phyloP scores from a whole-genome alignment of 2,888 invertebrate genomes.

The Antheraea assamensis region DNA sequence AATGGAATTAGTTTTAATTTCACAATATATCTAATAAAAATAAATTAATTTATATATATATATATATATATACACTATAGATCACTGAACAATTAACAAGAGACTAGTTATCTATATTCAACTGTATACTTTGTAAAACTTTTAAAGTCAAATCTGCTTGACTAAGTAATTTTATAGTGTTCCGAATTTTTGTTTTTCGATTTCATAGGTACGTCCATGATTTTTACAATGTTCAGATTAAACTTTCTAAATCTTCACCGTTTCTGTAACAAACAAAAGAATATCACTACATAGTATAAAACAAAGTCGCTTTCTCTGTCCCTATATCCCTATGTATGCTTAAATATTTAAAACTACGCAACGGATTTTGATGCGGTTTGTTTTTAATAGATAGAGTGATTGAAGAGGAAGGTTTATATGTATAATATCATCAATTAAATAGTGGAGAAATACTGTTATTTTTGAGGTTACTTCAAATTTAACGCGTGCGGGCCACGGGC shows the following conservation, averaged over 20 bases:
- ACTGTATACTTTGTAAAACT: neutral
- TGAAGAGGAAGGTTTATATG: too few relatives aligned
- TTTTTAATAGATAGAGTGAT: too few relatives aligned
- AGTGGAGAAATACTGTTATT: too few relatives aligned
- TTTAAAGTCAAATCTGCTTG: constrained; percentile 1
- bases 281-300: neutral
- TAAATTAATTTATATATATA: constrained; percentile 6
- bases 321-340: too few relatives aligned
- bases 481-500: too few relatives aligned
- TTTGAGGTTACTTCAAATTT: too few relatives aligned
- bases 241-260: neutral
- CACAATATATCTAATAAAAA: constrained; percentile 11
- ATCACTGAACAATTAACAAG: constrained; percentile 2
- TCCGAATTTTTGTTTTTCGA: constrained; percentile 2
- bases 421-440: too few relatives aligned
- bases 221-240: constrained; percentile 8
- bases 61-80: constrained; percentile 8
- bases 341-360: too few relatives aligned
- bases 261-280: neutral
- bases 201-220: constrained; percentile 18
- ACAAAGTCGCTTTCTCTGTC: too few relatives aligned
- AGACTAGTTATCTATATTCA: constrained; percentile 4
- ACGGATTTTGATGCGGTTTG: too few relatives aligned
- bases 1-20: constrained; percentile 7
- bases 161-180: constrained; percentile 36